Conservation (phyloP, 2,797 vertebrate genomes). For the Telmatherina bonti region DNA sequence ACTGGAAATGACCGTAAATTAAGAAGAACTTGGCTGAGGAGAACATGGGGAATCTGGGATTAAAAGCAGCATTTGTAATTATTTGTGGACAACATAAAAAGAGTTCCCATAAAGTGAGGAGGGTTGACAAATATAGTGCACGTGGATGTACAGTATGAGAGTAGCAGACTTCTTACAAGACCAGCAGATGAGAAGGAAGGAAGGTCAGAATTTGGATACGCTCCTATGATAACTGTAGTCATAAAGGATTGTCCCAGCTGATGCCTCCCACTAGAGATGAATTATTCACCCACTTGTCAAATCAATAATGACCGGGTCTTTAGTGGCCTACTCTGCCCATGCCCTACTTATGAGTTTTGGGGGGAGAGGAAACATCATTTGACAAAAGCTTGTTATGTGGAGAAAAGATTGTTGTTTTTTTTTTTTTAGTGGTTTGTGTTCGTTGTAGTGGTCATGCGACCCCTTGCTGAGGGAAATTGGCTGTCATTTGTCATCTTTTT, state of each 20-base stretch:
- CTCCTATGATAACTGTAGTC: slow-evolving; percentile 41
- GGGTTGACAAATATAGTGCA: slow-evolving; percentile 43
- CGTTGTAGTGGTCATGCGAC: slow-evolving; percentile 52
- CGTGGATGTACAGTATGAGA: slow-evolving; percentile 23
- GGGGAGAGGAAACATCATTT: slow-evolving; percentile 64
- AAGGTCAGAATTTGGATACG: slow-evolving; percentile 53
- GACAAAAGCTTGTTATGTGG: slow-evolving; percentile 49
- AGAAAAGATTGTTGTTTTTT: slow-evolving; percentile 58
- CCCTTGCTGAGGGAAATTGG: slow-evolving; percentile 67
- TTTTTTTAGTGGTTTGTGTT: slow-evolving; percentile 50
- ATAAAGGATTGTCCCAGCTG: slow-evolving; percentile 72
- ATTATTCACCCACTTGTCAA: slow-evolving; percentile 85
- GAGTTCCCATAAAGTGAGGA: slow-evolving; percentile 55
- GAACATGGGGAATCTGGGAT: slow-evolving; percentile 73
- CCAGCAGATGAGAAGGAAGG: slow-evolving; percentile 29
- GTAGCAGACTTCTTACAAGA: slow-evolving; percentile 45
- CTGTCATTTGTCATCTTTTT: slow-evolving; percentile 53
- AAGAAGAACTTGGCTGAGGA: slow-evolving; percentile 72
- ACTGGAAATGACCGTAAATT: slow-evolving; percentile 80
- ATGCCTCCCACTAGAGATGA: slow-evolving; percentile 78
- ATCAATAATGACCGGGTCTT: slow-evolving; percentile 80
- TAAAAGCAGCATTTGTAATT: slow-evolving; percentile 75
- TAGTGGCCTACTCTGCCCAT: slow-evolving; percentile 74
- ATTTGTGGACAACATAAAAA: slow-evolving; percentile 69
- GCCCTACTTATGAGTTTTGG: slow-evolving; percentile 76